Conservation (phyloP, 2,797 vertebrate genomes). For the Sebastes iracundus region DNA sequence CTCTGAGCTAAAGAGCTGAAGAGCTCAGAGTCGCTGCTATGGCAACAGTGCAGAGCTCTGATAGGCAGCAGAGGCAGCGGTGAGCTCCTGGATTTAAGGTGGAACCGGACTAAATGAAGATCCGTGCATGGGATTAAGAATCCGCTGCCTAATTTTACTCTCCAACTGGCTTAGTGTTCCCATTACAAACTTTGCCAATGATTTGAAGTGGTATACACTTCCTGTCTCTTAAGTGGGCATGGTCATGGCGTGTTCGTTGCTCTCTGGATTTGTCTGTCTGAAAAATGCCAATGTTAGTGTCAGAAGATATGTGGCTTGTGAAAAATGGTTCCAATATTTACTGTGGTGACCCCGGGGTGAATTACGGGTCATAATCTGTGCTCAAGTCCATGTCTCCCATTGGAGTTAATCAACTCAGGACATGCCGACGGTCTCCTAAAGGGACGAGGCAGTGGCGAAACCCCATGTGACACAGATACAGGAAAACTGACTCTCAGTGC, state of each 20-base stretch:
- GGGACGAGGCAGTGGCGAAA: neutral
- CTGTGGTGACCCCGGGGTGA: too few relatives aligned
- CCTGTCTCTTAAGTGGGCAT: too few relatives aligned
- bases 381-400: neutral
- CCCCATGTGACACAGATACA: too few relatives aligned
- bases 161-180: neutral
- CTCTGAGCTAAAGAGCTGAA: constrained; percentile 28
- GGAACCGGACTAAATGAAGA: constrained; percentile 30
- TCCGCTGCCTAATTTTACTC: neutral
- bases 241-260: too few relatives aligned
- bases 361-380: too few relatives aligned
- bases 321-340: too few relatives aligned
- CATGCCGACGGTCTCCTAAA: neutral
- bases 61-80: constrained; percentile 24
- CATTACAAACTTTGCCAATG: too few relatives aligned
- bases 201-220: too few relatives aligned
- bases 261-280: too few relatives aligned
- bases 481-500: too few relatives aligned
- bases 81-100: constrained; percentile 32
- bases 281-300: too few relatives aligned
- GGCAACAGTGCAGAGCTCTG: constrained; percentile 52
- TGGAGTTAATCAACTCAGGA: neutral
- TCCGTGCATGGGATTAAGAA: neutral
- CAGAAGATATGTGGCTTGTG: too few relatives aligned
- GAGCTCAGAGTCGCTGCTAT: constrained; percentile 52